Evolutionary conservation across 2,888 invertebrate species (phyloP), one percentile per base, ranked within the genome.

Genomic region (Seira musarum): DNA sequence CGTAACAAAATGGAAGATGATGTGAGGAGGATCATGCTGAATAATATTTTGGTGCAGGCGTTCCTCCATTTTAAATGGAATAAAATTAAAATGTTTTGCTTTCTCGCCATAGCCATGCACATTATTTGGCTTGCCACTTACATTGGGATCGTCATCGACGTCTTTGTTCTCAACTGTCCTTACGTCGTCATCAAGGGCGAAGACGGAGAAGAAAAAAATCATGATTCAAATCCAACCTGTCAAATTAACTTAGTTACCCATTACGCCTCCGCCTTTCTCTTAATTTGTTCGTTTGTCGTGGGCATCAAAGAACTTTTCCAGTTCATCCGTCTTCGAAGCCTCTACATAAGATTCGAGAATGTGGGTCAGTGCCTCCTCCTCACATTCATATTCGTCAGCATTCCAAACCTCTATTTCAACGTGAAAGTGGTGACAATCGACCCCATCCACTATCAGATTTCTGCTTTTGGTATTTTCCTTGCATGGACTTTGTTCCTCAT

Each of bases 1-100:
- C 53, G 82, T 53, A 82, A 83, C 21, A 40, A 80, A 57, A 77
- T 82, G 80, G 78, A 66, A 21, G 60, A 72, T 1, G 69, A 77
- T 3, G 80, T 78, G 35, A 22, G 82, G 8, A 65, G 82, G 13
- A 82, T 80, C 30, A 83, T 83, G n/a, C 40, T 83, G 15, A 82
- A 73, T 13, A 83, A 83, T 49, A 80, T 74, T 1, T 63, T 84
- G 2, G 84, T 84, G 25, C 82, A 84, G 68, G 71, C 83, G 3
- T 84, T 84, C 22, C 80, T 84, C 1, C 66, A 82, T 49, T 83
- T 84, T 49, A 84, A 84, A 70, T 84, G 83, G 81, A 72, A 82
- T 53, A 84, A 83, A 64, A 73, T 83, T 1, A 82, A 80, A 57
- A 68, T 25, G 63, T 83, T 83, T 69, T 83, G 83, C 69, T 83